These are phyloP conservation scores for Aldabrachelys gigantea DNA, from an alignment of 2,113 vertebrate species.

Conservation along the genomic window DNA sequence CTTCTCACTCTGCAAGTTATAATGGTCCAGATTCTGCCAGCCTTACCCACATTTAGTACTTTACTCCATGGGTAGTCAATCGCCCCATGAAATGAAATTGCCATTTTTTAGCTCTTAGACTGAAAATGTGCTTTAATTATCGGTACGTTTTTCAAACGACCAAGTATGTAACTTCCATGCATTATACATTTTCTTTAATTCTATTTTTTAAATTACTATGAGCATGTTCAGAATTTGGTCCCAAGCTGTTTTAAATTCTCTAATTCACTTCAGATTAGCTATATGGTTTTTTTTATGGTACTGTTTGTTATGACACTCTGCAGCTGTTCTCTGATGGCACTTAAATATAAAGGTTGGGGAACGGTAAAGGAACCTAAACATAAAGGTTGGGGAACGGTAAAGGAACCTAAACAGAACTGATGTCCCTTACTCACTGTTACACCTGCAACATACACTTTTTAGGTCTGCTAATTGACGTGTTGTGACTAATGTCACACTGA, in stretches of 20 bases:
- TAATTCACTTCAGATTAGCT: not conserved
- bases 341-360: not conserved
- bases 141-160: not conserved
- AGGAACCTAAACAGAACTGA: not conserved
- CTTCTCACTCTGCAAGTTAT: not conserved
- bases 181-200: not conserved
- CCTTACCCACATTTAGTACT: not conserved
- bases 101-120: not conserved
- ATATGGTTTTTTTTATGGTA: not conserved
- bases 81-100: not conserved
- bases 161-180: not conserved
- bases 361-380: not conserved
- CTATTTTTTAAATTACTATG: not conserved
- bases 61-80: not conserved
- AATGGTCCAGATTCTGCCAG: not conserved
- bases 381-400: not conserved
- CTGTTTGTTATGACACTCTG: not conserved
- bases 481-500: slow-evolving; percentile 11
- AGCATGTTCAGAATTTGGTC: not conserved
- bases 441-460: slow-evolving; percentile 2
- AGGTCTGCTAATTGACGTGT: slow-evolving; percentile 36
- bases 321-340: not conserved
- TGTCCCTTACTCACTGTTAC: not conserved
- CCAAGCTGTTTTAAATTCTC: accelerated
- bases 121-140: not conserved